Evolutionary conservation across 2,888 invertebrate genomes (phyloP), one percentile per base, ranked within the genome.

Genomic region (Xanthia icteritia): DNA sequence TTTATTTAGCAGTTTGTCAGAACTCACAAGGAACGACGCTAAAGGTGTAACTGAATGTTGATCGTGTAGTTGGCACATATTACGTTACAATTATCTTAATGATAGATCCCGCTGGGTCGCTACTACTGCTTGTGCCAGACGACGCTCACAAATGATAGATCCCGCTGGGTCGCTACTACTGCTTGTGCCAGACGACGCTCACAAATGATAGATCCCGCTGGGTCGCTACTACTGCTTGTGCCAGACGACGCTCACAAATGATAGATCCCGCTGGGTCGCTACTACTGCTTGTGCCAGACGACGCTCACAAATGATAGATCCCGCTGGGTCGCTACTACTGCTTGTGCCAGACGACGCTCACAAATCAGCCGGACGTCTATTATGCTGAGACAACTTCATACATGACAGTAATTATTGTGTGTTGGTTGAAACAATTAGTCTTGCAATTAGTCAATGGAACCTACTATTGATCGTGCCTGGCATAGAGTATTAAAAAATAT

Each of bases 1-100:
- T 69, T 69, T 73, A 78, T 83, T 68, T 51, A 64, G 39, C 63
- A 54, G 58, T 64, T 71, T 42, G 63, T 68, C 71, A 68, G 45
- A 23, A 58, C 15, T 11, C 45, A 54, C 48, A 15, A 56, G 63
- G 13, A 63, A 54, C 56, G 48, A 48, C 56, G 27, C 9, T 51
- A 27, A 39, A 20, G 45, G 23, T 27, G 36, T 31, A 11, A 23
- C 39, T 54, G 20, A 42, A 36, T 80, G 64, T 51, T 20, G 64
- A 9, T 31, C 5, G 56, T 27, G 20, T 15, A 11, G 36, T 58
- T 68, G 64, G 42, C 63, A 36, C 45, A 51, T 61, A 23, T 60
- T 36, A 60, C 56, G 45, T 61, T 73, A 54, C 23, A 68, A 58
- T 81, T 42, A n/a, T n/a, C n/a, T n/a, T n/a, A n/a, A n/a, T n/a